phyloP scores from a whole-genome alignment of 2,888 invertebrate species.

The Erebia palarica region DNA sequence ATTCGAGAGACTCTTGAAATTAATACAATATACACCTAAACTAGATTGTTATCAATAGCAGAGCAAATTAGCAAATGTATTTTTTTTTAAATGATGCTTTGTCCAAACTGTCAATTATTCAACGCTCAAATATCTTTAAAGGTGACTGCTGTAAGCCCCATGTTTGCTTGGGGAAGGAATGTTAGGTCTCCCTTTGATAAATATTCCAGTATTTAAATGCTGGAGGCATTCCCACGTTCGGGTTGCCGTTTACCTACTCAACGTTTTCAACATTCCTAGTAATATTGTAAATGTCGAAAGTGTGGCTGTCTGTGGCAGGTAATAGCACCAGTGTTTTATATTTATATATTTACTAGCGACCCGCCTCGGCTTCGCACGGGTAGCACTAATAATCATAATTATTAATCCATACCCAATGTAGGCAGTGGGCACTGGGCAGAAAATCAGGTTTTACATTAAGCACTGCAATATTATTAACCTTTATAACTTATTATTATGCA shows the following conservation, averaged over 20 bases:
- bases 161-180: constrained; percentile 23
- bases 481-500: no score
- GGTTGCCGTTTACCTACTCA: background rate
- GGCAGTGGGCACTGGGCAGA: no score
- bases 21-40: no score
- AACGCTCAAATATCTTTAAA: constrained; percentile 17
- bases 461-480: no score
- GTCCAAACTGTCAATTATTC: background rate
- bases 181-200: constrained; percentile 33
- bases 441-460: no score
- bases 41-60: background rate
- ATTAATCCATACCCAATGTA: no score
- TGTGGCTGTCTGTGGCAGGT: no score
- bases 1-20: no score
- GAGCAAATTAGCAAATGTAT: background rate
- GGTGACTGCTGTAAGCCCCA: constrained; percentile 30
- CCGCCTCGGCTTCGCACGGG: no score
- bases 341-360: no score
- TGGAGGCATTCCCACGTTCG: constrained; percentile 12
- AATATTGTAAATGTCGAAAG: background rate
- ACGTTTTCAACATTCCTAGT: background rate
- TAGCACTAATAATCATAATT: no score
- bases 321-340: no score
- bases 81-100: background rate
- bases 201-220: constrained; percentile 28